Evolutionary conservation across 1,140 invertebrate species (phyloP).

Genomic region (Leptonema lineaticorne): DNA sequence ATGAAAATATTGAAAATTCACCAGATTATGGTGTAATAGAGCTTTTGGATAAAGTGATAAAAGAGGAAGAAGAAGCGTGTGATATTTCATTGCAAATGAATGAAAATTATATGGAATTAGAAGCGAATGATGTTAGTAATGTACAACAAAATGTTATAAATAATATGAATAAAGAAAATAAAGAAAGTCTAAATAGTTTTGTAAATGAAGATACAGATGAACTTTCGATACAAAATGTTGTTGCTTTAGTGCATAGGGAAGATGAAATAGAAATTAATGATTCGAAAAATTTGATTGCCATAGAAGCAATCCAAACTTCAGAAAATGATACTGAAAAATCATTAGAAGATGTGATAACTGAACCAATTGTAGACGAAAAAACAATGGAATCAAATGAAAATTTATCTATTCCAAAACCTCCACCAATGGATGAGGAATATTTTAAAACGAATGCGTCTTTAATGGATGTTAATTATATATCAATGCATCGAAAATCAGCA

Average conservation of each 20-base stretch:
- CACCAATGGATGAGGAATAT: conserved; percentile 28
- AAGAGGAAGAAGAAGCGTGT: conserved; percentile 36
- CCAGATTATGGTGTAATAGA: conserved; percentile 12
- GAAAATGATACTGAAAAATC: background rate
- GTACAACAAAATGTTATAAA: background rate
- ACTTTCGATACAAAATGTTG: conserved; percentile 37
- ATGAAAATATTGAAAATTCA: background rate
- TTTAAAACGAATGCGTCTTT: background rate
- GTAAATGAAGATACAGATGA: conserved; percentile 21
- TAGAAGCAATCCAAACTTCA: background rate
- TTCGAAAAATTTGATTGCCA: conserved; percentile 5
- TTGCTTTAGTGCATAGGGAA: conserved; percentile 42
- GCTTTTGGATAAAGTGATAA: conserved; percentile 32
- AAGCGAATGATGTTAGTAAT: conserved; percentile 1
- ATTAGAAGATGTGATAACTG: background rate
- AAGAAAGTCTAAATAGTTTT: conserved; percentile 2
- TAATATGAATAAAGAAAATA: background rate
- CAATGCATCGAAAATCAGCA: no score
- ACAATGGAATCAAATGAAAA: conserved; percentile 15
- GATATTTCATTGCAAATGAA: background rate
- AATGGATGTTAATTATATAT: background rate
- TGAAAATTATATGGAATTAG: no score
- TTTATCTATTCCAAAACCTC: conserved; percentile 30
- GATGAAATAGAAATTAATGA: conserved; percentile 32
- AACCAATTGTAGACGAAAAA: background rate